Base-by-base conservation (phyloP, 2,113 vertebrate species). In the Albula goreensis region DNA sequence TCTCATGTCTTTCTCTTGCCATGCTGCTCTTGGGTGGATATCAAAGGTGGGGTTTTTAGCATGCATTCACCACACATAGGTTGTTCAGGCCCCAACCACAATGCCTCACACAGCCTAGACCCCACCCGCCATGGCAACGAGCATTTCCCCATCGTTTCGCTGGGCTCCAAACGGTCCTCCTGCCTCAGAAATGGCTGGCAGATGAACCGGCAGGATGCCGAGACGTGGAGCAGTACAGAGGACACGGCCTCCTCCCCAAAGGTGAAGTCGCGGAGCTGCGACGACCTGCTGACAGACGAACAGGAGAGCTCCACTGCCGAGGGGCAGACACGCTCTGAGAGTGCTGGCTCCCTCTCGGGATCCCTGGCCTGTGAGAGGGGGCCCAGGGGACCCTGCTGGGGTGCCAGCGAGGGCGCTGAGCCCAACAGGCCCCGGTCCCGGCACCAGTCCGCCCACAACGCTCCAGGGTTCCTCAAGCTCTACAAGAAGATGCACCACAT, bases 401-500 rank as follows among this genome's bases (percentile, higher is more conserved):
- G 90, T 49, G 96, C 95, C 41, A 22, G 12, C 31, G 56, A 70
- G 41, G 81, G 80, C 51, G 22, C 77, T 17, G 15, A 87, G 2
- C 83, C 85, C 0, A 86, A 89, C 51, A 90, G 91, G 74, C 89
- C 95, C 0, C 92, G 93, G 70, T 86, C 89, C 48, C 94, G 93
- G 57, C 94, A 95, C 86, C 91, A 95, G 79, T 90, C 95, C 0
- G 95, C 96, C 2, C 96, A 97, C 0, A 91, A 95, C 22, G 90
- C 95, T 15, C 96, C 96, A 0, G 96, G 96, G 2, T 97, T 97
- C 92, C 93, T 97, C 4, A 97, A 96, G 89, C 91, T 97, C 91
- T 97, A 97, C 90, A 96, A 95, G 86, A 96, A 96, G 80, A 97
- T 97, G 97, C 97, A 97, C 83, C 96, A 96, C 83, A 97, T 97